Conservation (phyloP, 2,888 invertebrate genomes). For the Zygothrica quintamaculata region DNA sequence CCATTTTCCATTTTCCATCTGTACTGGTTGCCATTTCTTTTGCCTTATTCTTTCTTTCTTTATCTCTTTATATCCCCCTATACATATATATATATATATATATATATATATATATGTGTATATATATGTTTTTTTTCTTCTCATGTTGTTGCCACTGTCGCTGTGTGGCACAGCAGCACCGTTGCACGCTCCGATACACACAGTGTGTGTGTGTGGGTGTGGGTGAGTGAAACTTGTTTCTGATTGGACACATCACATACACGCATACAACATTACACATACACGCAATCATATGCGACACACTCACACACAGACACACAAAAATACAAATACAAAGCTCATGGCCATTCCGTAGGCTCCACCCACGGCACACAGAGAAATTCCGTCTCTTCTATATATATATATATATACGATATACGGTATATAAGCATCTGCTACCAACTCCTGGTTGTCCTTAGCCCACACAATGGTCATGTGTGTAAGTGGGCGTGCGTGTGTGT, state of each 20-base stretch:
- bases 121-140: too few relatives aligned
- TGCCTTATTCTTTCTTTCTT: slow-evolving; percentile 19
- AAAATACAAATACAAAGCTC: slow-evolving; percentile 21
- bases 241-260: slow-evolving; percentile 73
- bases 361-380: slow-evolving; percentile 56
- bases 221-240: slow-evolving; percentile 57
- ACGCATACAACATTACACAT: slow-evolving; percentile 33
- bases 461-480: slow-evolving; percentile 50
- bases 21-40: slow-evolving; percentile 30
- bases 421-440: slow-evolving; percentile 40
- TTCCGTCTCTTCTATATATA: slow-evolving; percentile 28
- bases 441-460: slow-evolving; percentile 9
- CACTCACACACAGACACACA: slow-evolving; percentile 20
- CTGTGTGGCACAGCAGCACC: slow-evolving; percentile 19
- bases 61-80: slow-evolving; percentile 4
- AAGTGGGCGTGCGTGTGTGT: slow-evolving; percentile 15
- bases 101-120: too few relatives aligned
- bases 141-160: slow-evolving; percentile 44
- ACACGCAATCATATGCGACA: slow-evolving; percentile 33
- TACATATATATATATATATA: slow-evolving; percentile 13
- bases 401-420: too few relatives aligned
- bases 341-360: slow-evolving; percentile 69
- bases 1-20: slow-evolving; percentile 20
- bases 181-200: slow-evolving; percentile 18
- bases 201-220: slow-evolving; percentile 30